A percentile compares a stretch with the other conserved stretches of the same genome.
Evolutionary conservation across 2,113 vertebrate genomes (phyloP).

Genomic region (Strix aluco): DNA sequence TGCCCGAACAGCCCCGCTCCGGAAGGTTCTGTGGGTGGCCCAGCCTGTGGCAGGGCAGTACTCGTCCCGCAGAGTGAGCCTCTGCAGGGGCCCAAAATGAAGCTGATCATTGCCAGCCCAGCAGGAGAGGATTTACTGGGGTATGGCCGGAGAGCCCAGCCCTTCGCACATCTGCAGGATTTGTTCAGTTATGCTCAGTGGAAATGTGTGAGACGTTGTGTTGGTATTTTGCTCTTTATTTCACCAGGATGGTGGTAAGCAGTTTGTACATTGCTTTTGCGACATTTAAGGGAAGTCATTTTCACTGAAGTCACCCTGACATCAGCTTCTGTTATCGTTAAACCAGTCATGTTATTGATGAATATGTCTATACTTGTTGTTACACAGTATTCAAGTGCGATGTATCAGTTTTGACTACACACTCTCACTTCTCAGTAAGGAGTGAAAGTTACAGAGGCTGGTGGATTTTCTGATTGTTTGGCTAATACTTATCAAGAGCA

Average conservation of each 20-base stretch:
- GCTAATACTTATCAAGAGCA: neutral
- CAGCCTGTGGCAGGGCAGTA: rapidly evolving
- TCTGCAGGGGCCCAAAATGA: rapidly evolving
- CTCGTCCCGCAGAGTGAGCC: rapidly evolving
- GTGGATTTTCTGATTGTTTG: neutral
- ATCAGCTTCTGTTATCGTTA: neutral
- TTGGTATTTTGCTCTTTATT: rapidly evolving
- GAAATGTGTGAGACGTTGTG: rapidly evolving
- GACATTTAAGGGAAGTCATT: rapidly evolving
- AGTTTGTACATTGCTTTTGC: rapidly evolving
- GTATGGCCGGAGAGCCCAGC: rapidly evolving
- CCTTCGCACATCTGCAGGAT: rapidly evolving
- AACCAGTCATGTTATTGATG: neutral
- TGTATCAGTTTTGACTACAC: neutral
- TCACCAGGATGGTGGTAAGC: neutral
- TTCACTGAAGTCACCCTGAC: neutral
- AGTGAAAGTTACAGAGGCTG: slow-evolving; percentile 11
- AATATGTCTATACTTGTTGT: neutral
- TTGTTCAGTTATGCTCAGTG: rapidly evolving
- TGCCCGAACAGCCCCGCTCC: rapidly evolving
- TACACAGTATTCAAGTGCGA: neutral
- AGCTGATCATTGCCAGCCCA: rapidly evolving
- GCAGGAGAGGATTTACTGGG: rapidly evolving
- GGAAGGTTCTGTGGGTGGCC: neutral
- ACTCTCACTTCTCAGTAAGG: neutral